Base-by-base conservation (phyloP, 53 echinoderm and acorn worm species). In the Antedon mediterranea region DNA sequence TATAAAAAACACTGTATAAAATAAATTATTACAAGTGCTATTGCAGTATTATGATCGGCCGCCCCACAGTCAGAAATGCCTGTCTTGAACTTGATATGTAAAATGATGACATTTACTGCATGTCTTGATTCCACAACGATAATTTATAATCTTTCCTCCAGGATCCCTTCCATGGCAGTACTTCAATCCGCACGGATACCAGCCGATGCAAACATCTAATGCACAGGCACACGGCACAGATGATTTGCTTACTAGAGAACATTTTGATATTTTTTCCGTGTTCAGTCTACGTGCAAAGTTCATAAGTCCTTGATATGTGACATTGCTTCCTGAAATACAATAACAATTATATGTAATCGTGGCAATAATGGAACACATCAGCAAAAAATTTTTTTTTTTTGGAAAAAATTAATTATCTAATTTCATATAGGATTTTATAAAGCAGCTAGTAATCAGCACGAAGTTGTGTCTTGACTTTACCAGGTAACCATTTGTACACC, bases 171-270 rank as follows among this genome's bases (percentile, higher is more conserved):
- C 97, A 0, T 89, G 85, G 81, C 97, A 95, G 81, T 95, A 92
- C 72, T 97, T 97, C 41, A 97, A 92, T 26, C 95, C 95, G 41
- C 97, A 97, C 9, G 92, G 97, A 81, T 92, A 95, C 95, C 97
- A 97, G 32, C 97, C 97, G 32, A 97, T 86, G 73, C 97, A 97
- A 81, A 92, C 85, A 33, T 92, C 92, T 37, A 97, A 86, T 31
- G 84, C 86, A 71, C 97, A 97, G 34, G 80, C 31, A 78, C 97
- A 97, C 4, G 97, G 89, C 8, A 43, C 71, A 34, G 79, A 80
- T 13, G 78, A 81, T 43, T 88, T 86, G 15, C 79, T 83, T 30
- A 84, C 83, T n/a, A 74, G 70, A 30, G 84, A 76, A 73, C 97
- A 97, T 31, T 86, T 82, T 8, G 87, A 80, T 0, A 88, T 79